phyloP scores from a whole-genome alignment of 2,888 invertebrate genomes.

The Cosmopolites sordidus region DNA sequence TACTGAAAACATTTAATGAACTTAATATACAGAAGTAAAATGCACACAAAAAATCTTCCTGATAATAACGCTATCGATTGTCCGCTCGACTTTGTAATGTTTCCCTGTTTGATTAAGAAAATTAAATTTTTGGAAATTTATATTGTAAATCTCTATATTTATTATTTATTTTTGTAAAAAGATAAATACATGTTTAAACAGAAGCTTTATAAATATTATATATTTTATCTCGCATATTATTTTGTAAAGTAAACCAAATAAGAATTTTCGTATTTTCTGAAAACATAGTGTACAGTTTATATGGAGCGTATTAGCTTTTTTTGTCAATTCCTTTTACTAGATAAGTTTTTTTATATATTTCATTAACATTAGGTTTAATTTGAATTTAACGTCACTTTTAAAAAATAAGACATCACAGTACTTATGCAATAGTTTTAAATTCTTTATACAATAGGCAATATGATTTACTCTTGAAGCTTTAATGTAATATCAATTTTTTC shows the following conservation, averaged over 20 bases:
- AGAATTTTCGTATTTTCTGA: conserved; percentile 14
- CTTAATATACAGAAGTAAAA: too few relatives aligned
- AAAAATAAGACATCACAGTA: conserved; percentile 22
- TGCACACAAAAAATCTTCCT: neutral
- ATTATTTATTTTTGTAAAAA: conserved; percentile 30
- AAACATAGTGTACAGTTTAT: conserved; percentile 25
- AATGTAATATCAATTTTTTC: conserved; percentile 11
- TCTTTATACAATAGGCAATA: conserved; percentile 9
- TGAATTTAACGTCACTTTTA: conserved; percentile 15
- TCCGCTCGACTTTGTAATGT: conserved; percentile 3
- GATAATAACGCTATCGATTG: neutral
- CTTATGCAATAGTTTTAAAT: conserved; percentile 15
- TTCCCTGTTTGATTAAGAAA: conserved; percentile 16
- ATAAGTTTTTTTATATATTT: conserved; percentile 23
- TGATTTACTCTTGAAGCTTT: conserved; percentile 20
- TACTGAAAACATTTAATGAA: neutral
- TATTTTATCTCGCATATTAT: conserved; percentile 13
- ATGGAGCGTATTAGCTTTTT: conserved; percentile 15
- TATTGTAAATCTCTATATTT: conserved; percentile 27
- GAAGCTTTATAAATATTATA: conserved; percentile 18
- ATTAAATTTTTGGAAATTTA: conserved; percentile 19
- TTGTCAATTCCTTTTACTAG: conserved; percentile 24
- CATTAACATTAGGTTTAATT: conserved; percentile 19
- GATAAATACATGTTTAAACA: conserved; percentile 28
- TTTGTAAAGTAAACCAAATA: conserved; percentile 15